Evolutionary conservation across 2,888 invertebrate genomes (phyloP).

Genomic region (Nephrotoma guestfalica): DNA sequence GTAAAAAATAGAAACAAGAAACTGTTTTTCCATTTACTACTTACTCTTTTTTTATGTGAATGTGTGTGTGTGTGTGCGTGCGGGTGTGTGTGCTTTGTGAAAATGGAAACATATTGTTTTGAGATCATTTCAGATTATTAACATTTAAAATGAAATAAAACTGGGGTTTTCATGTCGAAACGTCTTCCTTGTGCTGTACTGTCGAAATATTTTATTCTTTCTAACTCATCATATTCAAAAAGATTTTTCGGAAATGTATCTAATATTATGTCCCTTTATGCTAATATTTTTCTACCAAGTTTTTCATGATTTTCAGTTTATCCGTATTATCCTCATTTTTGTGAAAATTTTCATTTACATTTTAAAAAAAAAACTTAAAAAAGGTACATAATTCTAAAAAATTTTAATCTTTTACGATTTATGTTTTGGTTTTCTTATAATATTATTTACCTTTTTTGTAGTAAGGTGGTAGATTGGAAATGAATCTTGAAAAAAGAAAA

Average conservation of each 20-base stretch:
- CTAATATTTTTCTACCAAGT: not conserved
- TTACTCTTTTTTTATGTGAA: not conserved
- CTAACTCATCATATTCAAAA: not conserved
- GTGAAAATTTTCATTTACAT: not conserved
- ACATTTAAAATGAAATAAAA: not conserved
- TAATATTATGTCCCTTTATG: not conserved
- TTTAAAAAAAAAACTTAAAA: not conserved
- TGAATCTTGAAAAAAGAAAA: not conserved
- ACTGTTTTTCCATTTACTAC: not conserved
- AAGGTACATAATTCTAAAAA: not conserved
- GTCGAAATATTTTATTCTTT: not conserved
- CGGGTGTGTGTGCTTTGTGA: not conserved
- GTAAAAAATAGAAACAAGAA: not conserved
- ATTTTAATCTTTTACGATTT: not conserved
- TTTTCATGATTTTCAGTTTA: not conserved
- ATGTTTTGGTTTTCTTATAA: not conserved
- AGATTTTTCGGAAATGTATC: not conserved
- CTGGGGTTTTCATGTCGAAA: not conserved
- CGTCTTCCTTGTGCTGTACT: not conserved
- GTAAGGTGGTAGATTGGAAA: not conserved
- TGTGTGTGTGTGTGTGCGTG: not conserved
- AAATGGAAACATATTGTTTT: not conserved
- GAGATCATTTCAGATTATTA: not conserved
- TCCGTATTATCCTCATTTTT: not conserved
- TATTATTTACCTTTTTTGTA: not conserved